Conservation (phyloP, 2,113 vertebrate species). For the Eurypyga helias region DNA sequence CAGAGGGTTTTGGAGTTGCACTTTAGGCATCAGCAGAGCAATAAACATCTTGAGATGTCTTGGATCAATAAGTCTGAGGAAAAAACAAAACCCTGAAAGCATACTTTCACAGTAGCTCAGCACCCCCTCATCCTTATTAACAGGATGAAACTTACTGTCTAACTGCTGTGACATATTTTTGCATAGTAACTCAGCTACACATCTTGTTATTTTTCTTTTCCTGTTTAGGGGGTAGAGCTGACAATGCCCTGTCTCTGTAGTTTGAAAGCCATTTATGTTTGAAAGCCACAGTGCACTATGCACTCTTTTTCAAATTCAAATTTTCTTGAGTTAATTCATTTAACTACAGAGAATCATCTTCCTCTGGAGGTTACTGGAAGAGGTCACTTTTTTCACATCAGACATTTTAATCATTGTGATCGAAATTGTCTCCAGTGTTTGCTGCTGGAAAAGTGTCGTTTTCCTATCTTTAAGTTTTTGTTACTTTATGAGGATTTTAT, state of each 20-base stretch:
- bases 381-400: conserved; percentile 12
- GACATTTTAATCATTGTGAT: neutral
- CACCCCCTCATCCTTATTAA: neutral
- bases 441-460: neutral
- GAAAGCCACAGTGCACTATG: neutral
- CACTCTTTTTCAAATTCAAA: neutral
- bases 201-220: neutral
- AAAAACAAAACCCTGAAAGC: neutral
- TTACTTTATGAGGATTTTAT: neutral
- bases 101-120: neutral
- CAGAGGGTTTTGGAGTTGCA: neutral
- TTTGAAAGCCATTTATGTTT: neutral
- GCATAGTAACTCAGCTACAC: neutral
- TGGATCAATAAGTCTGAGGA: neutral
- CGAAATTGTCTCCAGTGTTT: neutral
- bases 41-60: neutral
- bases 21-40: neutral
- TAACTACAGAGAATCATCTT: neutral
- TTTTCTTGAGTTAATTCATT: neutral
- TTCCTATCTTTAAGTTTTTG: neutral
- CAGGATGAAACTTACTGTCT: neutral
- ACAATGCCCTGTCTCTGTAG: neutral
- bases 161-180: neutral
- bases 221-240: neutral
- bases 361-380: neutral